Evolutionary conservation across 2,797 vertebrate genomes (phyloP), one percentile per base, ranked within the genome.

Genomic region (Clamator glandarius): DNA sequence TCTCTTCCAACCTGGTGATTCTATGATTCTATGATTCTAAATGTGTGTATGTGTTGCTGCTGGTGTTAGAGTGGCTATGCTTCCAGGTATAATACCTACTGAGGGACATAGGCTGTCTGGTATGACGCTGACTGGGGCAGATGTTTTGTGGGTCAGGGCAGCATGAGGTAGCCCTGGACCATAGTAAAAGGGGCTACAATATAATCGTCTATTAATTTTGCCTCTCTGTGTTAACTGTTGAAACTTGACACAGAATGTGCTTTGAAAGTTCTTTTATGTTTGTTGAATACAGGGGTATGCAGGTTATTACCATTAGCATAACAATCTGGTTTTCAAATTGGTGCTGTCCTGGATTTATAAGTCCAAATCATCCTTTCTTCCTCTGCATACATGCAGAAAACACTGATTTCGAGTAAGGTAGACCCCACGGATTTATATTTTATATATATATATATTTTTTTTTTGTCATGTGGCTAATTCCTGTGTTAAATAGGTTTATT

Each of bases 251-350:
- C 8, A 42, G 26, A 84, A 26, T n/a, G 12, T 77, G 39, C 66
- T 93, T 72, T 64, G 41, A 29, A 93, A 85, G 46, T 85, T 87
- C 41, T 77, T 86, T 75, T 58, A 17, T 69, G 46, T 54, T 90
- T 79, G 15, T 81, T 51, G 51, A 85, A 55, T 24, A 33, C 26
- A 80, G 50, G 29, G 68, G 24, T 36, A 57, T 62, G 44, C 24
- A 80, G 57, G 41, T n/a, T 44, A 68, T 90, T 77, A 87, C 29
- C n/a, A 46, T 90, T 59, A 87, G 87, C 66, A 72, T 41, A 51
- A 86, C 39, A 89, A 51, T 91, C 68, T 91, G 66, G 12, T 83
- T 95, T 75, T 75, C 54, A 72, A 54, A 68, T 68, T 83, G 64
- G 64, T 62, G 18, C 20, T 86, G n/a, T 70, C 36, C 70, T 92